These are phyloP conservation scores for Emmelina monodactyla DNA, from an alignment of 2,888 invertebrate genomes.

Conservation along the genomic window DNA sequence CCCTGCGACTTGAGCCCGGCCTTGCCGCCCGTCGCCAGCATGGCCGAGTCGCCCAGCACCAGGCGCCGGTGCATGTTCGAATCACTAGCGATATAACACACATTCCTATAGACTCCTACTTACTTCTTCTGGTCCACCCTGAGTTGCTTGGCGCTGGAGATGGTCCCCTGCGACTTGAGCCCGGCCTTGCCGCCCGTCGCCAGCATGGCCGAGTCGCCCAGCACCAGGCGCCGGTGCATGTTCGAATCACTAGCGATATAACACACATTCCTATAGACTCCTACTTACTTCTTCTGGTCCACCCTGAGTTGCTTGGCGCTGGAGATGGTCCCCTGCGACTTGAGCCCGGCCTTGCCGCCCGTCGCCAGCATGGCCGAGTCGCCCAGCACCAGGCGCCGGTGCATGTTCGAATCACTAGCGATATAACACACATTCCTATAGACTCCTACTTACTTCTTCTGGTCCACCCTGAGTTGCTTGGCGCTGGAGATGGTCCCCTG, in stretches of 20 bases:
- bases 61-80: slow-evolving; percentile 90
- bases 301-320: slow-evolving; percentile 88
- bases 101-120: too few species aligned
- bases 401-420: slow-evolving; percentile 90
- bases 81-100: slow-evolving; percentile 70
- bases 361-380: slow-evolving; percentile 94
- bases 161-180: slow-evolving; percentile 85
- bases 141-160: slow-evolving; percentile 87
- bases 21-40: slow-evolving; percentile 81
- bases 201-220: slow-evolving; percentile 94
- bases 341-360: slow-evolving; percentile 75
- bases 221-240: slow-evolving; percentile 83
- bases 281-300: slow-evolving; percentile 85
- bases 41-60: slow-evolving; percentile 91
- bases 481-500: slow-evolving; percentile 90
- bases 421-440: too few species aligned
- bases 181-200: slow-evolving; percentile 80
- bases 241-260: slow-evolving; percentile 80
- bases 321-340: slow-evolving; percentile 87
- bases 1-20: slow-evolving; percentile 86
- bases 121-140: slow-evolving; percentile 91
- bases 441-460: slow-evolving; percentile 83
- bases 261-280: too few species aligned
- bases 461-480: slow-evolving; percentile 87
- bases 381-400: slow-evolving; percentile 83